Evolutionary conservation across 64 coral and sea anemone genomes (phyloP), one percentile per base, ranked within the genome.

Genomic region (Actinia tenebrosa): DNA sequence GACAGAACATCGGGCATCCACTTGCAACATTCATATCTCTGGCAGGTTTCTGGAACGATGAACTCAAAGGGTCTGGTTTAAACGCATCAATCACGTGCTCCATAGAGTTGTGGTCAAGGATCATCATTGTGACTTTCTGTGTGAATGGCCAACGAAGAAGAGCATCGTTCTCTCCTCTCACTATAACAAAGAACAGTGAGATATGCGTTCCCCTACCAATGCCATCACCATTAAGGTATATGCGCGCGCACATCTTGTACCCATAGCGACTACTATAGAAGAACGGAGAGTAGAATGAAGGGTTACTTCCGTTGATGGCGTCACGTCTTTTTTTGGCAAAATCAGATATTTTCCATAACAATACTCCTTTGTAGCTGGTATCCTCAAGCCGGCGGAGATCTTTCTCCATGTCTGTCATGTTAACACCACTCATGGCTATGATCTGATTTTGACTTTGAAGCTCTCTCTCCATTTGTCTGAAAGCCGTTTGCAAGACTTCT

Each of bases 71-170:
- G 54, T 91, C 89, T 14, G 89, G 89, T 43, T 82, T 79, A 75
- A 91, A 91, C 7, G 89, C 84, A 56, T 91, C 89, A n/a, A 91
- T 86, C 56, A 91, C 84, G 84, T 91, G 89, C 42, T 91, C 89
- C 44, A 86, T 75, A 20, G 77, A 60, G 47, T 91, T 82, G 4
- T 83, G 80, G 17, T 83, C 80, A 23, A 83, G 19, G 80, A 83
- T 52, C 46, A 53, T 53, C 45, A 83, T 20, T 2, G 80, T 83
- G 46, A 83, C 54, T 14, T 83, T 83, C 46, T 58, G 43, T 18
- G 17, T 83, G 44, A 83, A 83, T 23, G 80, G 80, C 80, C 80
- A 83, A 22, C 54, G 46, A 18, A 83, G 80, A 20, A 83, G 23
- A 18, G 80, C 80, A 53, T 83, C 80, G 80, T 83, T 54, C 45